Percentiles rank a stretch among this genome's conserved stretches.
Evolutionary conservation across 2,113 vertebrate species (phyloP).

Genomic region (Siphamia tubifer): DNA sequence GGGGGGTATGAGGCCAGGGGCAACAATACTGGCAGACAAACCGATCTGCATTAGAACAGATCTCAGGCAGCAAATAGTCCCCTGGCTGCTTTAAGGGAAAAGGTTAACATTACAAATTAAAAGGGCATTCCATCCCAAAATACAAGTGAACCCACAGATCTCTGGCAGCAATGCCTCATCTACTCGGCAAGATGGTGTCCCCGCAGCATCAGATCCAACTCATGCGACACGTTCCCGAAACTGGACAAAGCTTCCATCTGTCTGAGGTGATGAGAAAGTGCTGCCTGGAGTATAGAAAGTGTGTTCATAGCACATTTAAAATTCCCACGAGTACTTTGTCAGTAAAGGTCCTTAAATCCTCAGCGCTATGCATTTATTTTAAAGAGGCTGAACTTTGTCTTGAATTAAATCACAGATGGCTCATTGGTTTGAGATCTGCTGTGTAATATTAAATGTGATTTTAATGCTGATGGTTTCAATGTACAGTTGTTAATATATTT

Average conservation of each 20-base stretch:
- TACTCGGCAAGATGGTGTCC: constrained; percentile 2
- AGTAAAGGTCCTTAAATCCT: constrained; percentile 16
- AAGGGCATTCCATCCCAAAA: constrained; percentile 47
- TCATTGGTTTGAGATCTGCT: constrained; percentile 15
- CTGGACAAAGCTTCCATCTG: constrained; percentile 44
- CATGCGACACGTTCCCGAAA: constrained; percentile 39
- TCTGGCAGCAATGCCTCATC: neutral
- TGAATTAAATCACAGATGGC: constrained; percentile 14
- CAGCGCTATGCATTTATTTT: neutral
- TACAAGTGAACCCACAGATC: constrained; percentile 27
- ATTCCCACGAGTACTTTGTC: constrained; percentile 1
- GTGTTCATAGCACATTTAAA: constrained; percentile 25
- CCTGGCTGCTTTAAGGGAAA: constrained; percentile 37
- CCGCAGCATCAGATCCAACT: constrained; percentile 30
- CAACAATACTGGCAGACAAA: constrained; percentile 21
- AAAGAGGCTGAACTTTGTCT: constrained; percentile 12
- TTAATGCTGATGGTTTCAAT: constrained; percentile 16
- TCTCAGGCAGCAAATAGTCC: constrained; percentile 32
- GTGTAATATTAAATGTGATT: neutral
- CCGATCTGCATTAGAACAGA: constrained; percentile 41
- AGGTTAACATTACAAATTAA: constrained; percentile 63
- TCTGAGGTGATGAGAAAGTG: neutral
- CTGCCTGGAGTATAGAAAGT: neutral
- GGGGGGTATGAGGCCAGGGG: constrained; percentile 4
- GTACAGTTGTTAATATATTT: constrained; percentile 62